These are phyloP conservation scores for Megalopta genalis DNA, from an alignment of 1,140 invertebrate species.

Conservation along the genomic window DNA sequence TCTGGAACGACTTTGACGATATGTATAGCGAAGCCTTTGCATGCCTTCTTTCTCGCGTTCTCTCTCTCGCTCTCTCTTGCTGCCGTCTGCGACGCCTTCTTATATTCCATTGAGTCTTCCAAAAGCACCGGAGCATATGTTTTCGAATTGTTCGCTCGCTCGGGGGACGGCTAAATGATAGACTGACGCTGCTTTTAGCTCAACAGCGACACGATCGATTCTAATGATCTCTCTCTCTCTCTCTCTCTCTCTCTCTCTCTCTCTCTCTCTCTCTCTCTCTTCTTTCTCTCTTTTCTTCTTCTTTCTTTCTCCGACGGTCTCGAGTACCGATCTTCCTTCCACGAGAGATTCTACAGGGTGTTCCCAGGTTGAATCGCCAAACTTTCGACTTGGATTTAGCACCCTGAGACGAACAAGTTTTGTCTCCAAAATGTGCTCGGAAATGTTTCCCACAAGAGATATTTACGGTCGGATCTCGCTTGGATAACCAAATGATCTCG, in stretches of 20 bases:
- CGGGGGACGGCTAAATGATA: conserved; percentile 38
- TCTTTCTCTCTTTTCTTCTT: no score
- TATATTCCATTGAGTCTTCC: conserved; percentile 36
- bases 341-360: not conserved
- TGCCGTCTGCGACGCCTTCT: conserved; percentile 31
- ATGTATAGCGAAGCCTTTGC: conserved; percentile 45
- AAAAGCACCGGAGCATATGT: conserved; percentile 43
- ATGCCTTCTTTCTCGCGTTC: not conserved
- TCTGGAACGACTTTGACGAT: conserved; percentile 42
- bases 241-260: no score
- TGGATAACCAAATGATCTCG: no score
- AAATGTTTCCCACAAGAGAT: no score
- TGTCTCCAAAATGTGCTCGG: no score
- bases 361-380: no score
- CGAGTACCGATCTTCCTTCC: not conserved
- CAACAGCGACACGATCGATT: conserved; percentile 24
- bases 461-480: no score
- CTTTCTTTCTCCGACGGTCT: no score
- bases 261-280: not conserved
- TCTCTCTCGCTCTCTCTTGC: not conserved
- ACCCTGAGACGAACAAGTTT: no score
- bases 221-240: conserved; percentile 21
- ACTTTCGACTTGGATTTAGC: no score
- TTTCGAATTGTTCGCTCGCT: conserved; percentile 37
- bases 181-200: conserved; percentile 9